These are phyloP conservation scores for Pseudoips prasinana DNA, from an alignment of 2,888 invertebrate genomes.

Conservation along the genomic window DNA sequence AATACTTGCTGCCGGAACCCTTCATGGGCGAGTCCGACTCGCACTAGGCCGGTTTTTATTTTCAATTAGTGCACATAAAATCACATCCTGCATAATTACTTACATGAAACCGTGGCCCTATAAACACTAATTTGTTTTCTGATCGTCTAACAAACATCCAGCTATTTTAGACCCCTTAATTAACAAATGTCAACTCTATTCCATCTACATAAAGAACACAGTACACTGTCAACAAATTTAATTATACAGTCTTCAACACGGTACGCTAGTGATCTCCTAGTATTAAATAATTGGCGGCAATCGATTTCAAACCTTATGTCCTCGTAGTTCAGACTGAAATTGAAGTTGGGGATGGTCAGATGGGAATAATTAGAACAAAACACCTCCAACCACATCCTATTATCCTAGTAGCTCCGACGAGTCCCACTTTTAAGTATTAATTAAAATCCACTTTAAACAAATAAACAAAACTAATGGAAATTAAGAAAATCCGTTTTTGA, in stretches of 20 bases:
- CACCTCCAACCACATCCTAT: constrained; percentile 24
- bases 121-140: too few relatives aligned
- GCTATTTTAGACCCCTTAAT: too few relatives aligned
- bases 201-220: constrained; percentile 10
- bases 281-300: constrained; percentile 28
- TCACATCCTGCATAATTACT: too few relatives aligned
- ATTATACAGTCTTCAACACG: constrained; percentile 29
- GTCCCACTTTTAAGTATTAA: constrained; percentile 23
- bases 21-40: too few relatives aligned
- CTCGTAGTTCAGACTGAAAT: constrained; percentile 24
- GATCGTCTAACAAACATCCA: too few relatives aligned
- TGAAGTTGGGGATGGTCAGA: constrained; percentile 12
- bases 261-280: constrained; percentile 40
- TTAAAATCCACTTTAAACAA: constrained; percentile 15
- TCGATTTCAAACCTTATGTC: constrained; percentile 31
- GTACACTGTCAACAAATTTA: constrained; percentile 15
- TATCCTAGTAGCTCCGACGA: constrained; percentile 17
- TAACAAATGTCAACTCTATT: constrained; percentile 14
- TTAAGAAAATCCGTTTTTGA: not conserved
- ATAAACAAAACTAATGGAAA: too few relatives aligned
- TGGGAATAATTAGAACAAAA: constrained; percentile 35
- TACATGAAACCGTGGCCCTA: too few relatives aligned
- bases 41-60: not conserved
- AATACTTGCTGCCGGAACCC: too few relatives aligned
- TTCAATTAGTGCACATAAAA: too few relatives aligned